Evolutionary conservation across 64 coral and sea anemone genomes (phyloP).

Genomic region (Montipora foliosa): DNA sequence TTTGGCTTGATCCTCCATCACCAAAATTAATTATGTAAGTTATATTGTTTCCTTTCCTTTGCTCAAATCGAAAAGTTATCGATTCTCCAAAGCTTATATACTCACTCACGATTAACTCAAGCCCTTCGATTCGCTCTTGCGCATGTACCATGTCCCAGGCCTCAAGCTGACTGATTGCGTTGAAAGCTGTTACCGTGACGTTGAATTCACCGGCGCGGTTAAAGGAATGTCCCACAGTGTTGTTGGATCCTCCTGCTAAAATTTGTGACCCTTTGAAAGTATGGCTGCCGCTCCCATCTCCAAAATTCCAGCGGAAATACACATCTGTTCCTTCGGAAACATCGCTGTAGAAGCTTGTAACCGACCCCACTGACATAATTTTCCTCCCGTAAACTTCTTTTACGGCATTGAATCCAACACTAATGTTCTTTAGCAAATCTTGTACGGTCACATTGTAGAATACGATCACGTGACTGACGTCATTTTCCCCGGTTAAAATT

Average conservation of each 20-base stretch:
- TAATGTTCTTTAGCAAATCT: constrained; percentile 74
- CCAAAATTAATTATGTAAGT: constrained; percentile 69
- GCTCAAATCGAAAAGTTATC: constrained; percentile 10
- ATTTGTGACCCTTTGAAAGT: not conserved
- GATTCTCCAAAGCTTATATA: not conserved
- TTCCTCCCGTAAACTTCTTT: not conserved
- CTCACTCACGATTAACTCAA: constrained; percentile 23
- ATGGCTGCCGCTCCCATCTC: not conserved
- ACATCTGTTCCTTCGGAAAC: constrained; percentile 74
- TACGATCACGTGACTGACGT: constrained; percentile 76
- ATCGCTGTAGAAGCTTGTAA: constrained; percentile 26
- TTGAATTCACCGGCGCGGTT: constrained; percentile 18
- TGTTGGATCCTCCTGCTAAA: constrained; percentile 22
- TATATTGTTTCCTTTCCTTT: constrained; percentile 64
- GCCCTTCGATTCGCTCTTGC: constrained; percentile 73
- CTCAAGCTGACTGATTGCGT: constrained; percentile 64
- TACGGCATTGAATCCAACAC: constrained; percentile 35
- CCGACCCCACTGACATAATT: constrained; percentile 45
- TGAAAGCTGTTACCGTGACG: constrained; percentile 55
- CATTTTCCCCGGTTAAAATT: constrained; percentile 72
- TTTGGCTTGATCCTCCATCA: constrained; percentile 44
- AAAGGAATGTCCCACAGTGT: constrained; percentile 39
- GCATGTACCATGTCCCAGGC: constrained; percentile 57
- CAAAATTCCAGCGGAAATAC: constrained; percentile 56
- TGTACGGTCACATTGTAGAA: constrained; percentile 91